These are phyloP conservation scores for Montipora efflorescens DNA, from an alignment of 64 coral and sea anemone genomes.

Conservation along the genomic window DNA sequence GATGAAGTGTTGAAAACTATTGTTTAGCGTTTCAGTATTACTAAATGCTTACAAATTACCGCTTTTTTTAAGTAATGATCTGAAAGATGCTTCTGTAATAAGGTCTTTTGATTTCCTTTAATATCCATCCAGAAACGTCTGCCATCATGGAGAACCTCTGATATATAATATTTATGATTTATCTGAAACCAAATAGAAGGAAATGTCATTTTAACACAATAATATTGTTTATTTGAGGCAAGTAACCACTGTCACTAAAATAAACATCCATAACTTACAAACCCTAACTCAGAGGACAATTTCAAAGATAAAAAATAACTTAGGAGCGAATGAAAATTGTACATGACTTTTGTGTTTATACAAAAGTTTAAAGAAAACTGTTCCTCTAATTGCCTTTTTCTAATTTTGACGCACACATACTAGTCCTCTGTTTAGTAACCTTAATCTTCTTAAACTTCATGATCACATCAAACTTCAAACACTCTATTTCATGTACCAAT, in stretches of 20 bases:
- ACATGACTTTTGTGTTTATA: no score
- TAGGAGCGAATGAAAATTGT: no score
- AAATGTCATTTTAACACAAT: no score
- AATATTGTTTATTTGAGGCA: no score
- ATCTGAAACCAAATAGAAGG: background rate
- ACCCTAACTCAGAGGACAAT: no score
- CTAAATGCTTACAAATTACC: background rate
- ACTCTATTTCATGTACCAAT: background rate
- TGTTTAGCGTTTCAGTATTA: no score
- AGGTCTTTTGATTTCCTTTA: background rate
- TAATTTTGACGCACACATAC: background rate
- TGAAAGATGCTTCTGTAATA: background rate
- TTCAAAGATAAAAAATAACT: no score
- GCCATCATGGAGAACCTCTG: background rate
- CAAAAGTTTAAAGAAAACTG: background rate
- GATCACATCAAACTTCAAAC: background rate
- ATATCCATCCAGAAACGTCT: constrained; percentile 28
- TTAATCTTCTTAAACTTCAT: background rate
- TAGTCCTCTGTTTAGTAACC: background rate
- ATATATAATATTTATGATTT: constrained; percentile 53
- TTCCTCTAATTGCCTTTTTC: background rate
- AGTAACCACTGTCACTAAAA: no score
- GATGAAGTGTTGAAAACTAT: background rate
- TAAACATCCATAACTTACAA: no score
- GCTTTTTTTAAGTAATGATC: background rate